Conservation (phyloP, 92 coral and sea anemone species). For the Metridium senile region DNA sequence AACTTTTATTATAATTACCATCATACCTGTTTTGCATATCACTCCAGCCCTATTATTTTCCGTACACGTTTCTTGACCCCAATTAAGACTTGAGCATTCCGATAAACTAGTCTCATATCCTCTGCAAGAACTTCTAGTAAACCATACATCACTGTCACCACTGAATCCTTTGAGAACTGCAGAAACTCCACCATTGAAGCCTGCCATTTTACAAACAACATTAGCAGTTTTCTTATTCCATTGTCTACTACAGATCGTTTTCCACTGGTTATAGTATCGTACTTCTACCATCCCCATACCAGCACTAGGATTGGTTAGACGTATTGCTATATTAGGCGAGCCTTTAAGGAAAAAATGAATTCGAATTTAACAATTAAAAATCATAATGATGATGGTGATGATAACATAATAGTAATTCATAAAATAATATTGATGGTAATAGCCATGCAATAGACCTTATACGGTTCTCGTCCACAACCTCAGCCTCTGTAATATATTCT, state of each 20-base stretch:
- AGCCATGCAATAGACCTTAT: not conserved
- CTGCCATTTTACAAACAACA: not conserved
- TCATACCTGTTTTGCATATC: not conserved
- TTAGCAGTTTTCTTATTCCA: not conserved
- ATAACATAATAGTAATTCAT: not conserved
- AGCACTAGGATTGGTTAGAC: not conserved
- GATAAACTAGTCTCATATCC: not conserved
- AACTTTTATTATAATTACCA: too few species aligned
- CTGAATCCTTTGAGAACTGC: not conserved
- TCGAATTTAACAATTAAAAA: too few species aligned
- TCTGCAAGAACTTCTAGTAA: not conserved
- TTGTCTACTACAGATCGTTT: not conserved
- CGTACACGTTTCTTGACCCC: not conserved
- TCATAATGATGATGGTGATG: too few species aligned
- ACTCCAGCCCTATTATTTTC: not conserved
- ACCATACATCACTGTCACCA: not conserved
- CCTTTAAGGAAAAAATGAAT: not conserved
- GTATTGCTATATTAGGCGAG: not conserved
- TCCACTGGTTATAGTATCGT: not conserved
- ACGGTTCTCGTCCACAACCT: too few species aligned
- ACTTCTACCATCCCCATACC: slow-evolving; percentile 1
- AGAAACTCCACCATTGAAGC: not conserved
- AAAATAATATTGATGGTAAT: too few species aligned
- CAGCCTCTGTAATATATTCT: too few species aligned
- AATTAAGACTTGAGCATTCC: not conserved